phyloP scores from a whole-genome alignment of 1,140 invertebrate species.

The Rhagoletis zephyria region DNA sequence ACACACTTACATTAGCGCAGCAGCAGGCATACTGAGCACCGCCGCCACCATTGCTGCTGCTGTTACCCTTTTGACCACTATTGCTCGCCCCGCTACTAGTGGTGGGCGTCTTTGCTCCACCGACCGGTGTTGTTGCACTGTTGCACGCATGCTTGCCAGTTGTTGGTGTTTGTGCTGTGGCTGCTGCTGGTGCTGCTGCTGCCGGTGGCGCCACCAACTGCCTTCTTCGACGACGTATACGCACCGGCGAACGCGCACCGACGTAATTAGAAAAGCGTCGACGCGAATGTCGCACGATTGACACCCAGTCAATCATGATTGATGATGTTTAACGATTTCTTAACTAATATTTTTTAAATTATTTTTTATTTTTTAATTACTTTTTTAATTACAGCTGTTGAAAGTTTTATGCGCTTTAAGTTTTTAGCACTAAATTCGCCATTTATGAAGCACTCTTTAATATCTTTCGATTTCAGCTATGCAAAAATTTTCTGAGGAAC shows the following conservation, averaged over 20 bases:
- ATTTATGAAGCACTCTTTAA: too few relatives aligned
- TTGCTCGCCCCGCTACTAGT: conserved; percentile 11
- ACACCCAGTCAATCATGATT: conserved; percentile 84
- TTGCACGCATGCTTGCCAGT: conserved; percentile 23
- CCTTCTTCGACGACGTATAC: conserved; percentile 77
- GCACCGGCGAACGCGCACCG: conserved; percentile 78
- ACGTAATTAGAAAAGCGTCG: conserved; percentile 83
- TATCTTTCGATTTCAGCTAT: too few relatives aligned
- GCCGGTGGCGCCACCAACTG: conserved; percentile 65
- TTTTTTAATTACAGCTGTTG: not conserved
- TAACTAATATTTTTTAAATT: not conserved
- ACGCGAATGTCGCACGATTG: conserved; percentile 81
- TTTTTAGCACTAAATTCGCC: too few relatives aligned
- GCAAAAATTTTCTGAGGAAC: too few relatives aligned
- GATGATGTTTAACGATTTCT: conserved; percentile 9
- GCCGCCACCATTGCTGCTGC: conserved; percentile 52
- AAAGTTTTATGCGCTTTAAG: too few relatives aligned
- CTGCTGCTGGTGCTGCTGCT: conserved; percentile 53
- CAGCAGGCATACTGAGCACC: conserved; percentile 65
- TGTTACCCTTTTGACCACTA: conserved; percentile 35
- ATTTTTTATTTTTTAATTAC: too few relatives aligned
- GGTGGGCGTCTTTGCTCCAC: conserved; percentile 14
- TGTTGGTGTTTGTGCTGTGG: conserved; percentile 9
- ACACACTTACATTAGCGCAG: conserved; percentile 67
- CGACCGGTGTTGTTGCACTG: conserved; percentile 43